phyloP scores from a whole-genome alignment of 2,797 vertebrate genomes.

The Trachurus trachurus region DNA sequence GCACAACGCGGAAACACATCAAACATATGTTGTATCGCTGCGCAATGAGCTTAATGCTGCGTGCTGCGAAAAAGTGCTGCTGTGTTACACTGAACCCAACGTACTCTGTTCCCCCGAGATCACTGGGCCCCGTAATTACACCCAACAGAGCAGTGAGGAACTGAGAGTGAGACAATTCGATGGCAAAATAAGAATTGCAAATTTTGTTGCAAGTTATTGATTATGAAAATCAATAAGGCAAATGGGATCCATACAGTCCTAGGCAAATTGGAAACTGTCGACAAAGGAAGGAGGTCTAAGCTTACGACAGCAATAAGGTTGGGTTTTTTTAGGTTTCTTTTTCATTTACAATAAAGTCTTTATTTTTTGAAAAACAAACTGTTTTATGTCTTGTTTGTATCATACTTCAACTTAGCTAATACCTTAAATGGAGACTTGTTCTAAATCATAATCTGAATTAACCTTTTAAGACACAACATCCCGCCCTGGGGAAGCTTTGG shows the following conservation, averaged over 20 bases:
- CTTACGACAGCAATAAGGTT: not conserved
- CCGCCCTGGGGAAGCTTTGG: no score
- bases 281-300: not conserved
- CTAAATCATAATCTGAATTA: no score
- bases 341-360: not conserved
- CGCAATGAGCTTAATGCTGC: not conserved
- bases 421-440: no score
- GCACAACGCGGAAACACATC: not conserved
- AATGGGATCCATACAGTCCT: slow-evolving; percentile 4
- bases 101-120: slow-evolving; percentile 24
- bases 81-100: slow-evolving; percentile 11
- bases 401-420: no score
- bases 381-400: no score
- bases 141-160: slow-evolving; percentile 12
- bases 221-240: slow-evolving; percentile 36
- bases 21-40: not conserved
- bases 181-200: slow-evolving; percentile 40
- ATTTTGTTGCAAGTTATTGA: slow-evolving; percentile 34
- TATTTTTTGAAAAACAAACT: no score
- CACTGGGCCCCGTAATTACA: slow-evolving; percentile 13
- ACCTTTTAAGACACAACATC: no score
- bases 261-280: slow-evolving; percentile 7
- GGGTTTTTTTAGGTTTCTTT: not conserved
- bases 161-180: slow-evolving; percentile 13
- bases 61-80: not conserved